phyloP scores from a whole-genome alignment of 2,888 invertebrate genomes.

The Folsomia candida region DNA sequence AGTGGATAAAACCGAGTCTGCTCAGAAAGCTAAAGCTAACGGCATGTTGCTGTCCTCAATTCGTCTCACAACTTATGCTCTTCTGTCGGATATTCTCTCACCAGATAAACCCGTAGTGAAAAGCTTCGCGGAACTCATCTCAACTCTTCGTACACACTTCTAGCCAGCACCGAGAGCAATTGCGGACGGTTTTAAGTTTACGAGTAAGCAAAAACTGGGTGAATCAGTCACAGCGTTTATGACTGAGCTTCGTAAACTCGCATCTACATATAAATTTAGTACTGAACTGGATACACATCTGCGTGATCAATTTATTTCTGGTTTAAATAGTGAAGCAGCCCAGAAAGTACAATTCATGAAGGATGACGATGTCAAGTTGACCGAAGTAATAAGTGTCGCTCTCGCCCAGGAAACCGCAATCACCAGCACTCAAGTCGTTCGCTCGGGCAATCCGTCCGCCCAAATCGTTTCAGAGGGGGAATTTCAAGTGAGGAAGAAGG shows the following conservation, averaged over 20 bases:
- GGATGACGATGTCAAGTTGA: slow-evolving; percentile 16
- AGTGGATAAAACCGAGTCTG: background rate
- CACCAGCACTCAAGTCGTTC: slow-evolving; percentile 16
- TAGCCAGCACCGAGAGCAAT: slow-evolving; percentile 25
- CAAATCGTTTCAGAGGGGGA: background rate
- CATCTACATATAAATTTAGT: slow-evolving; percentile 15
- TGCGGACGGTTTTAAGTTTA: slow-evolving; percentile 25
- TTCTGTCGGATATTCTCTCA: background rate
- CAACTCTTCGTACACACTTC: slow-evolving; percentile 1
- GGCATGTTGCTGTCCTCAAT: background rate
- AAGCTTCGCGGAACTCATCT: background rate
- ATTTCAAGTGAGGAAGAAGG: background rate
- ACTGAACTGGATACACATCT: slow-evolving; percentile 10
- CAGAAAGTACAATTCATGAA: slow-evolving; percentile 24
- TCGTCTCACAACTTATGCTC: background rate
- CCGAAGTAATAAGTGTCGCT: slow-evolving; percentile 20
- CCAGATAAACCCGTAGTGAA: background rate
- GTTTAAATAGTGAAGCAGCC: slow-evolving; percentile 16
- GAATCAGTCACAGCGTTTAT: slow-evolving; percentile 19
- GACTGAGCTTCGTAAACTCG: slow-evolving; percentile 18
- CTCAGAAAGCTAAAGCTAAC: background rate
- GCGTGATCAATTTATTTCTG: slow-evolving; percentile 30
- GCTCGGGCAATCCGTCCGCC: slow-evolving; percentile 12
- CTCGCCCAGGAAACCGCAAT: slow-evolving; percentile 21
- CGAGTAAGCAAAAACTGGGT: slow-evolving; percentile 11